Evolutionary conservation across 2,888 invertebrate species (phyloP), one percentile per base, ranked within the genome.

Genomic region (Seladonia tumulorum): DNA sequence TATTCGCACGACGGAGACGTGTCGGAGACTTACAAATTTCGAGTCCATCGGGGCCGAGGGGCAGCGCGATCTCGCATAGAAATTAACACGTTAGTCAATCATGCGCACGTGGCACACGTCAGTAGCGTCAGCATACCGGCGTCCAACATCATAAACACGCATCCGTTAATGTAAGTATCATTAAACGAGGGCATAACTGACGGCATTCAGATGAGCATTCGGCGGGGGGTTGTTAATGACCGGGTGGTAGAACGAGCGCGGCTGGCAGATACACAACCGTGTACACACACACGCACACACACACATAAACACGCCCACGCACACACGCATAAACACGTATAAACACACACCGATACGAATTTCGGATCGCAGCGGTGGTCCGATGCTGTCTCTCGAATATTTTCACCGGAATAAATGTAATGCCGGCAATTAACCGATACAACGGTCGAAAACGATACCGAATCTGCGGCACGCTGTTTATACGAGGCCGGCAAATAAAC

Each of bases 381-480:
- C 73, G 29, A 76, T 39, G 39, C 42, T 25, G 45, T 45, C 22
- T 45, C 14, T 45, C 72, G 66, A 78, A 86, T 86, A 86, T 82
- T 86, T 82, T 76, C 79, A 25, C 29, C 68, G 57, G 73, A 82
- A 85, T 82, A 86, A 81, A 85, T 79, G 85, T 86, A 86, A 86
- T 82, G 79, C 63, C 79, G 76, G 72, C 76, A 82, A 86, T 86
- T 86, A 86, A 86, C 70, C 70, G 47, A 22, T 35, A 68, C 39
- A 75, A 60, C 60, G 79, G 39, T 35, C 76, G 85, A 73, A 79
- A 85, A 76, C 78, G 85, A 86, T 81, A 74, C 39, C 72, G 73
- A 70, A 85, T 81, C 81, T 71, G 74, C 49, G 63, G 63, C 70
- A 3, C 77, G 57, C 74, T 86, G 86, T 86, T 86, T 86, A 86